Percentiles rank a stretch among this genome's conserved stretches.
Conservation (phyloP, 2,888 invertebrate genomes). For the Steinernema carpocapsae region DNA sequence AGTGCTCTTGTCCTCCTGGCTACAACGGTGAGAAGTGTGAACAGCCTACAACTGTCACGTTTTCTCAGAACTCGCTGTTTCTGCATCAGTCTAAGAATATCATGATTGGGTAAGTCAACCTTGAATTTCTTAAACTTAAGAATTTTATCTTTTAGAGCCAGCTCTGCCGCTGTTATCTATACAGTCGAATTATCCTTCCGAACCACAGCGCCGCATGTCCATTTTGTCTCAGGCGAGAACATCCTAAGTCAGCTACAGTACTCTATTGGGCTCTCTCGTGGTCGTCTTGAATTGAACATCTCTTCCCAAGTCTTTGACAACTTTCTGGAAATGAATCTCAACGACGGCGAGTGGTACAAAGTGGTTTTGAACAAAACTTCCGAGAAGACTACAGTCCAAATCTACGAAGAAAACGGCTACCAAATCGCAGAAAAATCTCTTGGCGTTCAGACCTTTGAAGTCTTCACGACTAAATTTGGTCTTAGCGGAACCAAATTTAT, state of each 20-base stretch:
- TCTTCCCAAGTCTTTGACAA: conserved; percentile 45
- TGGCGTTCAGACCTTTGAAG: conserved; percentile 43
- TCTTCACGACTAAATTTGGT: conserved; percentile 57
- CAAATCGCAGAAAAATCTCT: conserved; percentile 43
- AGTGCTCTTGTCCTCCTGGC: conserved; percentile 43
- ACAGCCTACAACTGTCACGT: conserved; percentile 50
- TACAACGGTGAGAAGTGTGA: conserved; percentile 51
- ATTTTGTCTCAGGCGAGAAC: conserved; percentile 61
- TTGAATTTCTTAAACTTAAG: conserved; percentile 29
- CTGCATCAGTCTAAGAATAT: conserved; percentile 56
- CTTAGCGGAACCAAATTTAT: conserved; percentile 45
- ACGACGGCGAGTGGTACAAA: conserved; percentile 63
- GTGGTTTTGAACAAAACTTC: conserved; percentile 14
- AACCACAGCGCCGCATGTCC: conserved; percentile 61
- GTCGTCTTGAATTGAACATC: conserved; percentile 52
- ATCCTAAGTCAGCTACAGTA: conserved; percentile 55
- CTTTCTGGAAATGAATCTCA: conserved; percentile 53
- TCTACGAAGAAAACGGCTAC: conserved; percentile 44
- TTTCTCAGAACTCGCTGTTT: conserved; percentile 52
- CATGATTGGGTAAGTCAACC: conserved; percentile 48
- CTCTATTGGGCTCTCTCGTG: conserved; percentile 45
- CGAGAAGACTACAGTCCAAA: conserved; percentile 40
- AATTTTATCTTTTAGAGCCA: neutral
- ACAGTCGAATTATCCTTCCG: conserved; percentile 56
- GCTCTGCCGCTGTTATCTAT: conserved; percentile 45